phyloP scores from a whole-genome alignment of 2,113 vertebrate genomes.

The Planiliza haematocheilus region DNA sequence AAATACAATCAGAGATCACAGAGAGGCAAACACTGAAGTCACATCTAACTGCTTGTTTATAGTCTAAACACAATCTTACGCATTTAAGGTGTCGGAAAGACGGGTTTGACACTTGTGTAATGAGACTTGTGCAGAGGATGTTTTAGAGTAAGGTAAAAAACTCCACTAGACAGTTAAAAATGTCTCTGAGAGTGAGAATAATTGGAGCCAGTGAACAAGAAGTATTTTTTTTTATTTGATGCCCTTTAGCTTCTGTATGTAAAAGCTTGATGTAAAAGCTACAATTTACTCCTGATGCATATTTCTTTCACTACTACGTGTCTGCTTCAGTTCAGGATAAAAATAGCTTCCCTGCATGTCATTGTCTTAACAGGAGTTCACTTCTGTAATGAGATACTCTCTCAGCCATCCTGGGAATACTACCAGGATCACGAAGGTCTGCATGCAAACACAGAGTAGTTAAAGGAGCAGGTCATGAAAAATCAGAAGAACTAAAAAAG shows the following conservation, averaged over 20 bases:
- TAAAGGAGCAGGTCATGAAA: constrained; percentile 1
- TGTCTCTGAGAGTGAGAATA: too few species aligned
- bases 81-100: too few species aligned
- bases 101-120: too few species aligned
- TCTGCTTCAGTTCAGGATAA: constrained; percentile 48
- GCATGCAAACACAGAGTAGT: neutral
- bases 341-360: constrained; percentile 61
- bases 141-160: too few species aligned
- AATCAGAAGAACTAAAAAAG: neutral
- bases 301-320: neutral
- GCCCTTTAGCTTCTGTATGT: neutral
- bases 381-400: constrained; percentile 53
- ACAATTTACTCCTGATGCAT: neutral
- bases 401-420: constrained; percentile 19
- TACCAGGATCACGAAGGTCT: neutral
- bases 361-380: constrained; percentile 53
- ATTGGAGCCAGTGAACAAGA: too few species aligned
- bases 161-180: too few species aligned
- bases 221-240: too few species aligned
- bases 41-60: too few species aligned
- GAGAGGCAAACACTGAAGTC: too few species aligned
- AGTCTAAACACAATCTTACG: too few species aligned
- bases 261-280: constrained; percentile 3
- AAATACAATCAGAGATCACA: too few species aligned
- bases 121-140: too few species aligned